phyloP scores from a whole-genome alignment of 2,113 vertebrate genomes.

The Lagenorhynchus albirostris region DNA sequence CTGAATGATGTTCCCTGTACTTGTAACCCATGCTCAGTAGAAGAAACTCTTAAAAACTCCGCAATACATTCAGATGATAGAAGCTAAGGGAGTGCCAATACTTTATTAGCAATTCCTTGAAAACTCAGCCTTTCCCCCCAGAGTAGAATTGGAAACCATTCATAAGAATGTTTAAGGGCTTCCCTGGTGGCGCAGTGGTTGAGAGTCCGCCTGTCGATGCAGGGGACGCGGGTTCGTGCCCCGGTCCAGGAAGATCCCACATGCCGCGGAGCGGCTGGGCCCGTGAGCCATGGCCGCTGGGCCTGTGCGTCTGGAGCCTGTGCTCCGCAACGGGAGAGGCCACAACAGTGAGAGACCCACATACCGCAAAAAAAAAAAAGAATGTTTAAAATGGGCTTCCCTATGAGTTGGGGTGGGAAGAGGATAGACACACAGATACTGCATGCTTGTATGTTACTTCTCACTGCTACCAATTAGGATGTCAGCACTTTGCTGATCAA shows the following conservation, averaged over 20 bases:
- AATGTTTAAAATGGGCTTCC: constrained; percentile 33
- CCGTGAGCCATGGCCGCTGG: no score
- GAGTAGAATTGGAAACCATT: constrained; percentile 24
- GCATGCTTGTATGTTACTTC: not conserved
- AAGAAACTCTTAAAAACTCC: not conserved
- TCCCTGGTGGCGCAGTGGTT: no score
- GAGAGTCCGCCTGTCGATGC: no score
- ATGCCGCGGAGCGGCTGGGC: no score
- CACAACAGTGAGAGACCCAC: no score
- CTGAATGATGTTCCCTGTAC: not conserved
- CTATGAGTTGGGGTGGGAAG: not conserved
- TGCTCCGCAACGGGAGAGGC: no score
- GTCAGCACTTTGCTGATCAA: not conserved
- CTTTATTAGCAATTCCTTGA: constrained; percentile 1
- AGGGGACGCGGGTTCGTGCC: no score
- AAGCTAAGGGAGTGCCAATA: not conserved
- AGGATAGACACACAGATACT: not conserved
- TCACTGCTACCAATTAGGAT: not conserved
- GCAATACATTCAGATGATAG: not conserved
- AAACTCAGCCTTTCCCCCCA: constrained; percentile 19
- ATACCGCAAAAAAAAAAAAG: not conserved
- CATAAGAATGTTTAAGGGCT: constrained; percentile 9
- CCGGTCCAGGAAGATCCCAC: no score
- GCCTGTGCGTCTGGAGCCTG: no score
- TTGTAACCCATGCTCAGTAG: not conserved